Evolutionary conservation across 2,888 invertebrate genomes (phyloP).

Genomic region (Clistopyga incitator): DNA sequence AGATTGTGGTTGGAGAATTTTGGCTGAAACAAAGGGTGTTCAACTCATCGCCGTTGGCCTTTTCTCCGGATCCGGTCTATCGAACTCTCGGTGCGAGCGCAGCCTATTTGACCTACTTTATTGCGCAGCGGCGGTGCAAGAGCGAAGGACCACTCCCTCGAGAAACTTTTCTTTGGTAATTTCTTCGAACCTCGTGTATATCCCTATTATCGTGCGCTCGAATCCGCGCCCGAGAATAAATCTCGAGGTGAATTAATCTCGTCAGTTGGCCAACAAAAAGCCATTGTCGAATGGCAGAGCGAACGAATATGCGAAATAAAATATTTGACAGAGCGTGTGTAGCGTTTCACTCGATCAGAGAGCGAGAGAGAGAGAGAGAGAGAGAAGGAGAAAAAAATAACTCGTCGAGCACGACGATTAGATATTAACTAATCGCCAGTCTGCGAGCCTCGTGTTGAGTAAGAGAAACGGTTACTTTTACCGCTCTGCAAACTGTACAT

Average conservation of each 20-base stretch:
- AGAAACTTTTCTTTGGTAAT: conserved; percentile 53
- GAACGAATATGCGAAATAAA: conserved; percentile 51
- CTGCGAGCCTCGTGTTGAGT: conserved; percentile 3
- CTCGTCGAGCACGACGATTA: conserved; percentile 31
- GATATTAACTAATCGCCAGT: conserved; percentile 31
- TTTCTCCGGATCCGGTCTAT: conserved; percentile 82
- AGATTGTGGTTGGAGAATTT: background rate
- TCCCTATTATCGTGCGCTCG: conserved; percentile 9
- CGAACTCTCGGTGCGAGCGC: conserved; percentile 19
- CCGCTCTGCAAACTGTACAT: conserved; percentile 10
- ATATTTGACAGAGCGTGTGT: conserved; percentile 52
- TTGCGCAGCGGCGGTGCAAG: conserved; percentile 58
- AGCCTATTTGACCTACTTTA: conserved; percentile 74
- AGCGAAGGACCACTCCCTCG: conserved; percentile 74
- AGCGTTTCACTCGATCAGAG: conserved; percentile 61
- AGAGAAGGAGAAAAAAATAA: background rate
- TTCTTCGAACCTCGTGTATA: conserved; percentile 10
- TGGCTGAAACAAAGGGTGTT: conserved; percentile 83
- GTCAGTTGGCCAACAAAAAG: conserved; percentile 46
- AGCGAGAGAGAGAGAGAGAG: conserved; percentile 28
- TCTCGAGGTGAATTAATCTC: conserved; percentile 54
- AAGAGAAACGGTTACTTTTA: conserved; percentile 17
- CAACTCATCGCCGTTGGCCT: conserved; percentile 87
- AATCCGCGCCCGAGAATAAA: conserved; percentile 32
- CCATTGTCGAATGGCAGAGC: conserved; percentile 18